Evolutionary conservation across 2,888 invertebrate genomes (phyloP), one percentile per base, ranked within the genome.

Genomic region (Acanthosepion pharaonis): DNA sequence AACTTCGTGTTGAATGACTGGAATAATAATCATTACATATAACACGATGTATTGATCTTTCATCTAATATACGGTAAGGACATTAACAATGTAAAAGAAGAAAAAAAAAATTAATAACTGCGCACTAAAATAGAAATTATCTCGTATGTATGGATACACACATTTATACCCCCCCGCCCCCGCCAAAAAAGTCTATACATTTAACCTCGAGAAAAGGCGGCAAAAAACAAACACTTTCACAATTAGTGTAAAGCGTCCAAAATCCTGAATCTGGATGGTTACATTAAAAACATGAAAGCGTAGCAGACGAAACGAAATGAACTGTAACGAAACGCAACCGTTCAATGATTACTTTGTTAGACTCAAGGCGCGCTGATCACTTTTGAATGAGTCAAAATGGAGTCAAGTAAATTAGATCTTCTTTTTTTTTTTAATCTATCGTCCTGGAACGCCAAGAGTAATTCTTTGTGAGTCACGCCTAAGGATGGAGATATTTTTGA

Each of bases 261-360:
- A 78, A 78, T n/a, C 78, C 78, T 78, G n/a, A 78, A n/a, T 23
- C 78, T 78, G 78, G 78, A 33, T 78, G 78, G 78, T n/a, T 78
- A 78, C 78, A 78, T 78, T 78, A 78, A 78, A 78, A 78, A 78
- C 78, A 78, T 78, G n/a, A 78, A 78, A 78, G 78, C 78, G n/a
- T n/a, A 9, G n/a, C 78, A 78, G 78, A 78, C 78, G 78, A 78
- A 78, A 78, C 78, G 78, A 78, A 33, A 78, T 78, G 78, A 78
- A 78, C 78, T 78, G 78, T 18, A 78, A 78, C 78, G 78, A 78
- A 78, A 78, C n/a, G 78, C 78, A 78, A 78, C 78, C 78, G 78
- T 78, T 78, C 78, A 78, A 78, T 78, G 78, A 78, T 78, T 78
- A 78, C 78, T 78, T 78, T 78, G 78, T 78, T n/a, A 78, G 78